Evolutionary conservation across 2,113 vertebrate genomes (phyloP).

Genomic region (Callocephalon fimbriatum): DNA sequence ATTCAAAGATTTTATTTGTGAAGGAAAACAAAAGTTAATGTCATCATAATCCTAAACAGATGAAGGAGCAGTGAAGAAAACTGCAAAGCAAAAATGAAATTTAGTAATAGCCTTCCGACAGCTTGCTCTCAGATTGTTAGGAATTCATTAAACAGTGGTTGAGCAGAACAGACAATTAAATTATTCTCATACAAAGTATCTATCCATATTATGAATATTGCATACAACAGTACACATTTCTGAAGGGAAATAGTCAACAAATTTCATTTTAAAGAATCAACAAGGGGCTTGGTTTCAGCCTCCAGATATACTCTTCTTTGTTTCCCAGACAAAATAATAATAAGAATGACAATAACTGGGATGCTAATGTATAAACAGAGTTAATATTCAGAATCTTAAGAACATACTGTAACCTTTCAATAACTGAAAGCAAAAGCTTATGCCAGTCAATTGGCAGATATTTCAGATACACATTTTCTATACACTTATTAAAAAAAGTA

Average conservation of each 20-base stretch:
- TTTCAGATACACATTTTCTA: neutral
- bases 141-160: conserved; percentile 78
- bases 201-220: conserved; percentile 75
- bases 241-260: conserved; percentile 65
- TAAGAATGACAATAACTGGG: conserved; percentile 24
- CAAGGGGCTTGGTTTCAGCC: conserved; percentile 65
- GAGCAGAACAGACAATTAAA: conserved; percentile 75
- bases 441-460: neutral
- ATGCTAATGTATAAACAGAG: conserved; percentile 41
- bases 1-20: conserved; percentile 3
- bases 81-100: conserved; percentile 70
- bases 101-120: conserved; percentile 67
- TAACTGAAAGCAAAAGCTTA: neutral
- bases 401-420: neutral
- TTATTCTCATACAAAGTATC: conserved; percentile 72
- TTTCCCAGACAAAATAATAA: conserved; percentile 55
- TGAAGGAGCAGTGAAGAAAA: conserved; percentile 64
- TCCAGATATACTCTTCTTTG: conserved; percentile 50
- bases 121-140: conserved; percentile 71
- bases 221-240: conserved; percentile 60
- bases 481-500: neutral
- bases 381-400: conserved; percentile 41
- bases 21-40: conserved; percentile 61
- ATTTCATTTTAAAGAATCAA: conserved; percentile 73
- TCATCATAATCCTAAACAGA: conserved; percentile 64